Evolutionary conservation across 2,888 invertebrate species (phyloP).

Genomic region (Papilio protenor): DNA sequence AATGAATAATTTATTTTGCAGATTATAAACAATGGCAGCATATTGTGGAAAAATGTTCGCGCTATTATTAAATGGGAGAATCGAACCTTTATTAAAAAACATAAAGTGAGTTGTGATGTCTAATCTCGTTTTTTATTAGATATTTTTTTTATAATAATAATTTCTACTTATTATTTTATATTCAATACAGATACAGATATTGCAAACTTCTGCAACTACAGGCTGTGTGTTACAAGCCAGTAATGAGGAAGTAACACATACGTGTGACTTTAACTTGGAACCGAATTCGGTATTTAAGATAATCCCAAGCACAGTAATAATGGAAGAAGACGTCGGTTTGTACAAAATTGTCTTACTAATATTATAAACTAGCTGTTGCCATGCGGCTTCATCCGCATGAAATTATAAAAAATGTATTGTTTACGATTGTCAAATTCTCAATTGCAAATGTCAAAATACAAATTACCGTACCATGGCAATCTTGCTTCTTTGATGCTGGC

Average conservation of each 20-base stretch:
- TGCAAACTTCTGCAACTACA: neutral
- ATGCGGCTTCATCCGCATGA: too few relatives aligned
- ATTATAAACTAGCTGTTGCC: too few relatives aligned
- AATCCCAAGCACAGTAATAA: slow-evolving; percentile 45
- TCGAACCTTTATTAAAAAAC: slow-evolving; percentile 50
- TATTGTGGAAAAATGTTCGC: slow-evolving; percentile 57
- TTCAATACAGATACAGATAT: neutral
- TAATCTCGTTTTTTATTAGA: neutral
- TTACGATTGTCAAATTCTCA: too few relatives aligned
- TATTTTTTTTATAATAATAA: neutral
- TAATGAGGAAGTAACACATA: slow-evolving; percentile 35
- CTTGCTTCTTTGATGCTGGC: too few relatives aligned
- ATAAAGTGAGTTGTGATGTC: slow-evolving; percentile 53
- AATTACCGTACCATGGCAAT: too few relatives aligned
- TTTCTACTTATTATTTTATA: neutral
- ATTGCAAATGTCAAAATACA: too few relatives aligned
- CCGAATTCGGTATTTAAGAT: slow-evolving; percentile 50
- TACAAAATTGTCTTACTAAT: slow-evolving; percentile 5
- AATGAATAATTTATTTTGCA: slow-evolving; percentile 49
- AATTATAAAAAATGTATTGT: too few relatives aligned
- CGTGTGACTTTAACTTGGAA: slow-evolving; percentile 53
- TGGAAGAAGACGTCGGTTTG: slow-evolving; percentile 48
- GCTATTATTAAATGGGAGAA: slow-evolving; percentile 52
- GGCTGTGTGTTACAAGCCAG: slow-evolving; percentile 6
- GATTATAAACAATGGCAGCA: slow-evolving; percentile 59